Evolutionary conservation across 1,140 invertebrate genomes (phyloP).

Genomic region (Macrobrachium nipponense): DNA sequence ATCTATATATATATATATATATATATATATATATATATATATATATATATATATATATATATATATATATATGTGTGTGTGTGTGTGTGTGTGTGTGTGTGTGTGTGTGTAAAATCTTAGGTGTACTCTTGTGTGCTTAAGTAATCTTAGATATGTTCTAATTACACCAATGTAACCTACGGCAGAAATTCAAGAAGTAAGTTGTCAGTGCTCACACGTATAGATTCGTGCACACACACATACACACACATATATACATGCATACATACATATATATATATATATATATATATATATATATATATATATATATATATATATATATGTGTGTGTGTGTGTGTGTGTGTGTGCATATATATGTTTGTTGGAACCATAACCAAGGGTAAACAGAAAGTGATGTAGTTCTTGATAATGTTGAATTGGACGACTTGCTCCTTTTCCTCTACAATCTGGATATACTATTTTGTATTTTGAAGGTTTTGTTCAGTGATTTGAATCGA

Average conservation of each 20-base stretch:
- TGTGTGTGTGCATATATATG: too few species aligned
- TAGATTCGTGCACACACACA: background rate
- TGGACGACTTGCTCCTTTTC: too few species aligned
- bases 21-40: background rate
- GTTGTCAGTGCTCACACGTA: background rate
- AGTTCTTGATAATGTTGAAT: too few species aligned
- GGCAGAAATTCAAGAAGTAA: too few species aligned
- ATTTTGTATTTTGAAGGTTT: too few species aligned
- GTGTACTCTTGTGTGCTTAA: background rate
- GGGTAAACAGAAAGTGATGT: too few species aligned
- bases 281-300: conserved; percentile 6
- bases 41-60: background rate
- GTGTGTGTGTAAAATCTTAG: too few species aligned
- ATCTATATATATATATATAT: background rate
- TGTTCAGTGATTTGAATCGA: too few species aligned
- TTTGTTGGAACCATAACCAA: too few species aligned
- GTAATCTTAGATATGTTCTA: too few species aligned
- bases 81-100: background rate
- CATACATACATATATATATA: conserved; percentile 5
- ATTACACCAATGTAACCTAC: too few species aligned
- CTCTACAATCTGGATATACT: too few species aligned
- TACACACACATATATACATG: background rate
- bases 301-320: conserved; percentile 2
- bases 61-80: background rate
- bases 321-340: background rate